phyloP scores from a whole-genome alignment of 2,888 invertebrate species.

The Caenorhabditis japonica region DNA sequence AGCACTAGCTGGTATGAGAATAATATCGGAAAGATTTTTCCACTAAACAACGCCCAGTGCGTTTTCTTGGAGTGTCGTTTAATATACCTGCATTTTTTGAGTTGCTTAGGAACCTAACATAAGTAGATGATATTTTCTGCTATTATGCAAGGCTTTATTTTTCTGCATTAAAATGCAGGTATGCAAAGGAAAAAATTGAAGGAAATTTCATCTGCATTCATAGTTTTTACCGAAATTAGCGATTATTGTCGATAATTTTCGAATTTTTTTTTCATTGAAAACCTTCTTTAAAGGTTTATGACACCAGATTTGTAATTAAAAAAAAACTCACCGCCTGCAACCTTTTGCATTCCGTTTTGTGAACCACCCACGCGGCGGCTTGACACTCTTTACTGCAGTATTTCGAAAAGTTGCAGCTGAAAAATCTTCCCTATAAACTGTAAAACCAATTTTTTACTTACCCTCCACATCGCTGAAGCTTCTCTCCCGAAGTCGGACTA shows the following conservation, averaged over 20 bases:
- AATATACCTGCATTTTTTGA: too few relatives aligned
- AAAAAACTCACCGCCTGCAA: conserved; percentile 60
- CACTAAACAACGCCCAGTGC: too few relatives aligned
- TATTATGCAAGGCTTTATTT: too few relatives aligned
- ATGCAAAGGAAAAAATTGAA: too few relatives aligned
- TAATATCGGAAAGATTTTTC: too few relatives aligned
- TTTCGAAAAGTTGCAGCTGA: conserved; percentile 56
- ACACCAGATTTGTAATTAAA: too few relatives aligned
- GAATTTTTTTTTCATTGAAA: background rate
- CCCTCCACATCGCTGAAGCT: conserved; percentile 69
- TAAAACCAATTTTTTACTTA: conserved; percentile 9
- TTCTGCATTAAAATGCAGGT: too few relatives aligned
- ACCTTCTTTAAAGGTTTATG: background rate
- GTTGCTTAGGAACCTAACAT: too few relatives aligned
- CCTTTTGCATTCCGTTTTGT: conserved; percentile 72
- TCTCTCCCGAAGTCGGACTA: conserved; percentile 58
- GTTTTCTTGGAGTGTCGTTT: too few relatives aligned
- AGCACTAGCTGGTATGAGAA: too few relatives aligned
- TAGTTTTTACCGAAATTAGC: background rate
- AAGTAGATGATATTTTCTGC: too few relatives aligned
- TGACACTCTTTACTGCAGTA: conserved; percentile 76
- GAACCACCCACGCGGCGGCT: conserved; percentile 69
- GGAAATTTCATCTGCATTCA: too few relatives aligned
- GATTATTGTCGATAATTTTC: background rate
- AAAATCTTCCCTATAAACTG: background rate